phyloP scores from a whole-genome alignment of 2,113 vertebrate species.

The Macrotus californicus region DNA sequence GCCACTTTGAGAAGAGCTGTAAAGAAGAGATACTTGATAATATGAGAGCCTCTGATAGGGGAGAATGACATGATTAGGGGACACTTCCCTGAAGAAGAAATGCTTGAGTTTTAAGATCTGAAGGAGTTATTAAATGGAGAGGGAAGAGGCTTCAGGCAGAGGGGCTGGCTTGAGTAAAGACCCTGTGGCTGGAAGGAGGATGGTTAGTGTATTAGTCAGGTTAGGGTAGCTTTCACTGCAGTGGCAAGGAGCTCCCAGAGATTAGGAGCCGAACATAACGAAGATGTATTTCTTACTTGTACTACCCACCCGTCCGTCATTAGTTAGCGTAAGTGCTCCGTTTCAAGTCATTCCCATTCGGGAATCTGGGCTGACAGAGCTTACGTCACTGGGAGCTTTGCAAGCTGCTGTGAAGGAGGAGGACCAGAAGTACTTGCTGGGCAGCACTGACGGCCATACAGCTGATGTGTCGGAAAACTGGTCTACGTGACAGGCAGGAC shows the following conservation, averaged over 20 bases:
- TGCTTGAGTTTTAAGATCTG: slow-evolving; percentile 31
- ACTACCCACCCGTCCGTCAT: no score
- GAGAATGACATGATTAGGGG: slow-evolving; percentile 39
- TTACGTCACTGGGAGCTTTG: neutral
- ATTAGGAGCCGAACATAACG: neutral
- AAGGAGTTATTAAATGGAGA: neutral
- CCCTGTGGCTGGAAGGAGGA: neutral
- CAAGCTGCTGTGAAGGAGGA: neutral
- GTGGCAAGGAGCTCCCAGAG: neutral
- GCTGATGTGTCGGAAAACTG: neutral
- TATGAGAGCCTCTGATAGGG: slow-evolving; percentile 37
- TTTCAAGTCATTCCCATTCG: neutral
- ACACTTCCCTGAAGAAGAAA: slow-evolving; percentile 46
- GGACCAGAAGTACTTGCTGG: neutral
- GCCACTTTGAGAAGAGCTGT: slow-evolving; percentile 35
- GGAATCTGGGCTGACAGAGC: neutral
- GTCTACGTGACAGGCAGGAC: neutral
- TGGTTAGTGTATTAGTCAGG: neutral
- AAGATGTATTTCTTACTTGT: neutral
- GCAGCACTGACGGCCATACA: fast-evolving
- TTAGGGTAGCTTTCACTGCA: neutral
- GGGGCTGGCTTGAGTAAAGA: neutral
- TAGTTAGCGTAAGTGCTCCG: neutral
- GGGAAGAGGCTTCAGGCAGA: neutral
- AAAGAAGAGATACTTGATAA: slow-evolving; percentile 48